Conservation (phyloP, 1,140 invertebrate species). For the Elysia chlorotica region DNA sequence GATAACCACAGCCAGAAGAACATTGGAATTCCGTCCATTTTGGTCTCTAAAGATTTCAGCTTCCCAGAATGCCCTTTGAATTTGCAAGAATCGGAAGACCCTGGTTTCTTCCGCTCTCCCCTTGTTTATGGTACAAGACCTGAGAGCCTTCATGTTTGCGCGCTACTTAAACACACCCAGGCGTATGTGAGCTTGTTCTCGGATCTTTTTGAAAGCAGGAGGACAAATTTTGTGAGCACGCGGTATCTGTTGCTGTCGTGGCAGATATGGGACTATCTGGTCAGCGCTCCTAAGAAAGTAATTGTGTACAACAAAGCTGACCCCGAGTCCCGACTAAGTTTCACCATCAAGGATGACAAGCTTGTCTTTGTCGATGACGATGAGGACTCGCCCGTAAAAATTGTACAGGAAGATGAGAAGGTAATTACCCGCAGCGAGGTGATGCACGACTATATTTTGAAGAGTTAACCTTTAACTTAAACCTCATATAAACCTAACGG, state of each 20-base stretch:
- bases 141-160: neutral
- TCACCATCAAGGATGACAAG: no score
- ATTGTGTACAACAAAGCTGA: no score
- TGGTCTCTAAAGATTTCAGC: constrained; percentile 46
- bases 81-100: constrained; percentile 15
- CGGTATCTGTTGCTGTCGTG: constrained; percentile 43
- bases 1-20: constrained; percentile 40
- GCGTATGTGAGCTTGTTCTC: constrained; percentile 43
- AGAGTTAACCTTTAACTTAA: no score
- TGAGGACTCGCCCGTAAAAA: no score
- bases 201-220: constrained; percentile 34
- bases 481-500: no score
- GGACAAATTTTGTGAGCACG: constrained; percentile 45
- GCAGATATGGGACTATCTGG: constrained; percentile 47
- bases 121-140: neutral
- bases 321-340: no score
- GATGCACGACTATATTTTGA: no score
- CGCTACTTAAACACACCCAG: constrained; percentile 23
- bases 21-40: constrained; percentile 44
- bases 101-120: neutral
- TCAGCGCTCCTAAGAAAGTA: no score
- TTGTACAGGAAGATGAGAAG: no score
- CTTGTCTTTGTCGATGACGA: no score
- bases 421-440: no score
- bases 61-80: constrained; percentile 29